Evolutionary conservation across 2,888 invertebrate species (phyloP), one percentile per base, ranked within the genome.

Genomic region (Limnephilus lunatus): DNA sequence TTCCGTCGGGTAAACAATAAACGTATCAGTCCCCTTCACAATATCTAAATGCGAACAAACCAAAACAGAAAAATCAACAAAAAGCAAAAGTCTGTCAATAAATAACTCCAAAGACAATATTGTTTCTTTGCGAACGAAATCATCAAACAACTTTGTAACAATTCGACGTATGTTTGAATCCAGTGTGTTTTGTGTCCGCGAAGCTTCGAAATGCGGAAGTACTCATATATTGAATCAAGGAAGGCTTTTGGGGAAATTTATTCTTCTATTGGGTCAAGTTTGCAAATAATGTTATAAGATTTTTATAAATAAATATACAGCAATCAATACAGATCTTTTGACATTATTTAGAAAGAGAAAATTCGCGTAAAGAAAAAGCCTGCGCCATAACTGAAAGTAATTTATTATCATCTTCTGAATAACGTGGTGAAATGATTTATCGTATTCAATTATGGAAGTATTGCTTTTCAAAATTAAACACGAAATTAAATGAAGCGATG

Each of bases 61-160:
- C 31, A 53, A 53, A 53, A 31, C 53, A 30, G 53, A 48, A 87
- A 68, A 87, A 87, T 87, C 53, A 87, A 87, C 87, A 87, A 31
- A 30, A 86, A 31, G 44, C 25, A 48, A 11, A 15, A 87, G n/a
- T 48, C 68, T 53, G 48, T 83, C 90, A 53, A 85, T 85, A 90
- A 83, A 90, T 90, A 90, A 90, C 83, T 90, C 90, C 48, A 12
- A 85, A 53, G 48, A 83, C 12, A 85, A 90, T 85, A 81, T 81
- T 88, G 91, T 82, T 85, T 44, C 35, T 68, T 15, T 35, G 88
- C 48, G 44, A 91, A 82, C 53, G 91, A 88, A 91, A 83, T 88
- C 88, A 91, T 91, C 88, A 88, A 81, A 82, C 19, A 88, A 48
- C 82, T 15, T 68, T 82, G 91, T 85, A 68, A 89, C 83, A 44